A percentile compares a stretch with the other conserved stretches of the same genome.
phyloP scores from a whole-genome alignment of 2,113 vertebrate species.

The Edolisoma coerulescens region DNA sequence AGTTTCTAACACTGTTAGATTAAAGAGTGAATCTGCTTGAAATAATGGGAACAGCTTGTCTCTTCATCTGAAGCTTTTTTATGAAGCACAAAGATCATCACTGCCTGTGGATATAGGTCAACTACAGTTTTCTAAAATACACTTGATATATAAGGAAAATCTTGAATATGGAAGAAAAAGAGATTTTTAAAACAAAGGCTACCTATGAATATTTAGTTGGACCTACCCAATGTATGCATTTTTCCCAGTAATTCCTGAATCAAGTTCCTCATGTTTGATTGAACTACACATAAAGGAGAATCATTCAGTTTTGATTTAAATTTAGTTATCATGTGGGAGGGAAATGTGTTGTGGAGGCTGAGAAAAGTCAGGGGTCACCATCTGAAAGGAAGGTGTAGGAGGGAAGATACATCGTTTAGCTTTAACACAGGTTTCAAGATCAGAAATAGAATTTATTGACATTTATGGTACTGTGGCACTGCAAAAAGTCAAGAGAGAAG shows the following conservation, averaged over 20 bases:
- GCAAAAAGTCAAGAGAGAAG: neutral
- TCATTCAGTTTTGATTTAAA: neutral
- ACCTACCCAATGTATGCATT: neutral
- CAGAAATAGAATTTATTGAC: neutral
- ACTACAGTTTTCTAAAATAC: neutral
- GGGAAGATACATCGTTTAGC: neutral
- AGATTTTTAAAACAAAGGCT: neutral
- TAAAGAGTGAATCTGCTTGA: neutral
- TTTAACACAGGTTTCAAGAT: neutral
- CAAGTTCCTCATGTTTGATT: neutral
- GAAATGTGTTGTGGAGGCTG: slow-evolving; percentile 21
- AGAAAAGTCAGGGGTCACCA: neutral
- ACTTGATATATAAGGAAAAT: neutral
- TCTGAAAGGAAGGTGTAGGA: slow-evolving; percentile 19
- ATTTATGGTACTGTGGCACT: neutral
- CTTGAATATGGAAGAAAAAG: neutral
- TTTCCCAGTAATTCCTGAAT: neutral
- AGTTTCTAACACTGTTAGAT: neutral
- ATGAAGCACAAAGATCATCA: neutral
- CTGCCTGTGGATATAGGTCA: neutral
- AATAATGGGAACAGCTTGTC: neutral
- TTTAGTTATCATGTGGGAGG: neutral
- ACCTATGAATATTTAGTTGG: neutral
- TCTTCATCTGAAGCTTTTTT: neutral
- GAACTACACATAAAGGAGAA: neutral